phyloP scores from a whole-genome alignment of 2,113 vertebrate species.

The Corythaixoides concolor region DNA sequence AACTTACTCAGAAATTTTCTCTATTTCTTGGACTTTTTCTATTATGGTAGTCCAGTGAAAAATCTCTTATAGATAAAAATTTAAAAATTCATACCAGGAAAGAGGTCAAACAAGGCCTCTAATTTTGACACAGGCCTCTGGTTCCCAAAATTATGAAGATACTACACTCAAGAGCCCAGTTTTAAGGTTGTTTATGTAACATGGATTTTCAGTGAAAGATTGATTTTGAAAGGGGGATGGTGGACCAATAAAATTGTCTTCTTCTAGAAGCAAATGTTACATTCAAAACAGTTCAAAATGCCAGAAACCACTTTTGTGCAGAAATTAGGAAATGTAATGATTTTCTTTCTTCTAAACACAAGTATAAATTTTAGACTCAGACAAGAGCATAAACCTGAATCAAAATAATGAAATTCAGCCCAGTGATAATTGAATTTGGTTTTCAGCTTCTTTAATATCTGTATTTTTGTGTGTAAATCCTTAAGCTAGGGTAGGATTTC shows the following conservation, averaged over 20 bases:
- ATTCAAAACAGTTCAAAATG: neutral
- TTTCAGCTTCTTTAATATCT: neutral
- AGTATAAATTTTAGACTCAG: neutral
- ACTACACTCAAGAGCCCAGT: neutral
- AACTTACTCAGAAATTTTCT: neutral
- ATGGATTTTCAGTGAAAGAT: neutral
- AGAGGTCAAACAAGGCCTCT: neutral
- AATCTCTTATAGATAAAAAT: neutral
- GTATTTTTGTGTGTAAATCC: neutral
- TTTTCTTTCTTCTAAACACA: neutral
- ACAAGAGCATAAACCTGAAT: neutral
- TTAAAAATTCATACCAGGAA: neutral
- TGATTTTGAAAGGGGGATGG: neutral
- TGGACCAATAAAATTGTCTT: neutral
- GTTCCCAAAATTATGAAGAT: neutral
- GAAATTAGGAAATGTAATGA: neutral
- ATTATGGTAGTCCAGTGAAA: neutral
- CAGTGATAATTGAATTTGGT: neutral
- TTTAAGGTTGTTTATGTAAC: neutral
- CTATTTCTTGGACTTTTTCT: neutral
- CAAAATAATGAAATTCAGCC: neutral
- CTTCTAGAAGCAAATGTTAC: neutral
- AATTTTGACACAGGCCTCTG: neutral
- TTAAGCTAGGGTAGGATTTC: neutral
- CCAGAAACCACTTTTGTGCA: rapidly evolving